These are phyloP conservation scores for Conus canariensis DNA, from an alignment of 2,888 invertebrate species.

Conservation along the genomic window DNA sequence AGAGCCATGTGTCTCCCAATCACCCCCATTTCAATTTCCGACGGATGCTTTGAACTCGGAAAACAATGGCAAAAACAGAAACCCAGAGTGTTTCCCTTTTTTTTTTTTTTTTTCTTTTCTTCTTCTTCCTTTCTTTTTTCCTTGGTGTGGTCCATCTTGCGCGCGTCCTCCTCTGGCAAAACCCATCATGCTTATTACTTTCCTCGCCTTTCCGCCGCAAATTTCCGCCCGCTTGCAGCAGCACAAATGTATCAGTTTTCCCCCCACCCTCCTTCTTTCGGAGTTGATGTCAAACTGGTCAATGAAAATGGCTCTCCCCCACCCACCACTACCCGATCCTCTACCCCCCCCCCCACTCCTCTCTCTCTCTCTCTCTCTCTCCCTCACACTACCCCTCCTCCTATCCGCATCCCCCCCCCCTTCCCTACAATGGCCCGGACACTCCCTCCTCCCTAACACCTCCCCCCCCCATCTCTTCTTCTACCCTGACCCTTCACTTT, in stretches of 20 bases:
- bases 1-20: background rate
- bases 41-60: slow-evolving; percentile 5
- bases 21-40: background rate
- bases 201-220: background rate
- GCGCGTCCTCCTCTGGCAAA: background rate
- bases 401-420: background rate
- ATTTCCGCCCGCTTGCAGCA: background rate
- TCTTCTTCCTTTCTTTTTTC: background rate
- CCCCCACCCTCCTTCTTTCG: background rate
- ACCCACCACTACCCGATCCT: background rate
- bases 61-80: background rate
- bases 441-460: too few relatives aligned
- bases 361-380: background rate
- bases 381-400: background rate
- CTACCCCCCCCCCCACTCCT: background rate
- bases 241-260: background rate
- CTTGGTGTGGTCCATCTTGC: background rate
- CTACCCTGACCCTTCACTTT: too few relatives aligned
- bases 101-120: background rate
- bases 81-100: background rate
- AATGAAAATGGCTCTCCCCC: slow-evolving; percentile 1
- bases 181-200: slow-evolving; percentile 23
- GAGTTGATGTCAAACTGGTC: slow-evolving; percentile 1
- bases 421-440: background rate
- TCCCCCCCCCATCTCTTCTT: too few relatives aligned